These are phyloP conservation scores for Tamandua tetradactyla DNA, from an alignment of 2,797 vertebrate species.

Conservation along the genomic window DNA sequence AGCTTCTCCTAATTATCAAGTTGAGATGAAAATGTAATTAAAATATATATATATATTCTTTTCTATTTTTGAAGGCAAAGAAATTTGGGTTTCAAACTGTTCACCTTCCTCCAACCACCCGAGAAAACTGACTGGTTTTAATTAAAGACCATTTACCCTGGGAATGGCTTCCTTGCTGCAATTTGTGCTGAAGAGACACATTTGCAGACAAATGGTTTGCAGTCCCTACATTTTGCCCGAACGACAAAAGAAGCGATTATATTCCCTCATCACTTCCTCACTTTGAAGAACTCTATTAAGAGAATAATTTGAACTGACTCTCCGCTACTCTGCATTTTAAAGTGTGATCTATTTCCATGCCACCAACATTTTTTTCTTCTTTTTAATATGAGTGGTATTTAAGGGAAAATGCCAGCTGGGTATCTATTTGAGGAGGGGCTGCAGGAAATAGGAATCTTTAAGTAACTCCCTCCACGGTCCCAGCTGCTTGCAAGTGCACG, in stretches of 20 bases:
- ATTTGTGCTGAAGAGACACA: conserved; percentile 39
- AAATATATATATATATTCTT: background rate
- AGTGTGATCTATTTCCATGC: conserved; percentile 69
- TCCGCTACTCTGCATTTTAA: conserved; percentile 74
- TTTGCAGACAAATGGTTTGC: conserved; percentile 68
- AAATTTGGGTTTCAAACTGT: background rate
- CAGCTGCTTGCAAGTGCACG: background rate
- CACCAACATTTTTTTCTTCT: conserved; percentile 64
- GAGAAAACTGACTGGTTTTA: conserved; percentile 54
- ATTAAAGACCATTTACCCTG: conserved; percentile 67
- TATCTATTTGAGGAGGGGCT: conserved; percentile 67
- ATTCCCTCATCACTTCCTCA: conserved; percentile 64
- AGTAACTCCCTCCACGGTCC: background rate
- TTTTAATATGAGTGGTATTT: conserved; percentile 71
- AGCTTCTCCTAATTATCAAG: conserved; percentile 49
- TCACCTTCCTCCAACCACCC: background rate
- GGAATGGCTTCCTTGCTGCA: conserved; percentile 48
- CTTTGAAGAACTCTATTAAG: conserved; percentile 77
- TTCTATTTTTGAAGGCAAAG: conserved; percentile 55
- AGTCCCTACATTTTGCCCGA: conserved; percentile 62
- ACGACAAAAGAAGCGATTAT: conserved; percentile 72
- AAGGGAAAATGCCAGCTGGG: conserved; percentile 73
- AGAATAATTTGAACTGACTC: conserved; percentile 72
- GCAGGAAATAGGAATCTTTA: background rate
- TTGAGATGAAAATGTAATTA: conserved; percentile 12